Evolutionary conservation across 2,797 vertebrate genomes (phyloP).

Genomic region (Trachurus trachurus): DNA sequence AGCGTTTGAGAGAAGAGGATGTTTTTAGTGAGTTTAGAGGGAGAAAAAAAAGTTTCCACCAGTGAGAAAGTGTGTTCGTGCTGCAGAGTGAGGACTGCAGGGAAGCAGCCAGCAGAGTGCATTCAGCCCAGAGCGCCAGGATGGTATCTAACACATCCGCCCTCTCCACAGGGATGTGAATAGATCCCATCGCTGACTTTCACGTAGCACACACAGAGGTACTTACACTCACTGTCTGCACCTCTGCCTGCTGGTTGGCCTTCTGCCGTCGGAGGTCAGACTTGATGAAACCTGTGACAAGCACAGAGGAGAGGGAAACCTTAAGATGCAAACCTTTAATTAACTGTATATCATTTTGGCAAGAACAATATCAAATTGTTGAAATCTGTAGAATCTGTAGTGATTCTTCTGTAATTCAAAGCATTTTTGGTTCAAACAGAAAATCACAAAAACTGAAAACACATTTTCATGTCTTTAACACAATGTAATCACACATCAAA

Average conservation of each 20-base stretch:
- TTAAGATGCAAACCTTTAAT: neutral
- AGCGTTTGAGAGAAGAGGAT: neutral
- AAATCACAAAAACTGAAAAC: neutral
- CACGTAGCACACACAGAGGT: slow-evolving; percentile 41
- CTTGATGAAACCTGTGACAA: slow-evolving; percentile 91
- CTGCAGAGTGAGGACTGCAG: slow-evolving; percentile 18
- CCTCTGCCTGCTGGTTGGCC: slow-evolving; percentile 83
- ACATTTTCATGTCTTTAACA: neutral
- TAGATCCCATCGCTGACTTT: slow-evolving; percentile 28
- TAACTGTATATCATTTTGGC: neutral
- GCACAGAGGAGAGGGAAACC: neutral
- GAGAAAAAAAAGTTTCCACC: slow-evolving; percentile 22
- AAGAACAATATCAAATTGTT: neutral
- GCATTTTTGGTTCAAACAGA: neutral
- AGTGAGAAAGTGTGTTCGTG: slow-evolving; percentile 1
- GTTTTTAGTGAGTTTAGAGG: slow-evolving; percentile 15
- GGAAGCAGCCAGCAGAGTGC: slow-evolving; percentile 8
- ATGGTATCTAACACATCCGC: slow-evolving; percentile 19
- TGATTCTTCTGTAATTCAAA: neutral
- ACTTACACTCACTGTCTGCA: slow-evolving; percentile 85
- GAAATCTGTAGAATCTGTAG: no score
- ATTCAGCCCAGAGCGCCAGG: slow-evolving; percentile 27
- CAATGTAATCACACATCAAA: neutral
- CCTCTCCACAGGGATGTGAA: slow-evolving; percentile 1
- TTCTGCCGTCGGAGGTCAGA: slow-evolving; percentile 92